These are phyloP conservation scores for Drosophila pallidifrons DNA, from an alignment of 1,140 invertebrate species.

Conservation along the genomic window DNA sequence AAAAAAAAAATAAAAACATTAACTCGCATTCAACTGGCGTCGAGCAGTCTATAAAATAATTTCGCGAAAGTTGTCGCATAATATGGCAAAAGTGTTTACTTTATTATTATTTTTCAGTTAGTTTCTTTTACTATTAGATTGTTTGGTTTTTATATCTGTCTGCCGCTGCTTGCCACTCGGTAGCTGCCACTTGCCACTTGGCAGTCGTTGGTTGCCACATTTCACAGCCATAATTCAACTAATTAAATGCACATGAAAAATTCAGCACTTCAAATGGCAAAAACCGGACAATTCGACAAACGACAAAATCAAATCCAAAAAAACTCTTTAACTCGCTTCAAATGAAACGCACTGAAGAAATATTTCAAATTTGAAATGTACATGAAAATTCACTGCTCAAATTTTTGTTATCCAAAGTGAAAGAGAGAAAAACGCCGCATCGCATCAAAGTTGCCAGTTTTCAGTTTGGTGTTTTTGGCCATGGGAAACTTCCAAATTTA, in stretches of 20 bases:
- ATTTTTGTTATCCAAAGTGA: constrained; percentile 55
- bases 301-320: constrained; percentile 60
- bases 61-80: constrained; percentile 82
- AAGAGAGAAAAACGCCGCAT: constrained; percentile 40
- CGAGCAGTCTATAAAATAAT: constrained; percentile 77
- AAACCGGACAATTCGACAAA: constrained; percentile 35
- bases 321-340: constrained; percentile 16
- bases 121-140: constrained; percentile 78
- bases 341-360: constrained; percentile 62
- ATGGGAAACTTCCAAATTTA: constrained; percentile 51
- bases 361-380: constrained; percentile 71
- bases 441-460: constrained; percentile 24
- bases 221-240: constrained; percentile 82
- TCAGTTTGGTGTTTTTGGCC: constrained; percentile 27
- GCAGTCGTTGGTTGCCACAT: constrained; percentile 66
- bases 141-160: constrained; percentile 51
- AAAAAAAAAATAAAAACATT: neutral
- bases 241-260: constrained; percentile 84
- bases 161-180: constrained; percentile 14
- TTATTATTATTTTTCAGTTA: constrained; percentile 73
- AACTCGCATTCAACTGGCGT: constrained; percentile 36
- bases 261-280: constrained; percentile 80
- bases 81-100: constrained; percentile 75
- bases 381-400: constrained; percentile 63
- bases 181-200: constrained; percentile 31